Percentiles rank a stretch among this genome's conserved stretches.
Evolutionary conservation across 2,888 invertebrate genomes (phyloP).

Genomic region (Dryadula phaetusa): DNA sequence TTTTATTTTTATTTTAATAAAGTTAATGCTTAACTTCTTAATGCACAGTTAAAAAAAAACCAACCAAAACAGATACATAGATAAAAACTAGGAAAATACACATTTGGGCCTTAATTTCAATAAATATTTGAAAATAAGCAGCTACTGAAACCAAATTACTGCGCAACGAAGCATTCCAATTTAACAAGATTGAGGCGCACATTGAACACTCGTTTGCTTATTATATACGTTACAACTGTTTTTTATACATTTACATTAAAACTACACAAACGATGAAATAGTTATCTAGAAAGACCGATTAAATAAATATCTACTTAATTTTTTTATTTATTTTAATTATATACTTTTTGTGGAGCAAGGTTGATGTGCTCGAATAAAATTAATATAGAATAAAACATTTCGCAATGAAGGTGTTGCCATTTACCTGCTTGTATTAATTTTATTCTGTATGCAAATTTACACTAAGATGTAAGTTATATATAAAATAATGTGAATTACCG

Average conservation of each 20-base stretch:
- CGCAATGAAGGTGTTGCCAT: constrained; percentile 60
- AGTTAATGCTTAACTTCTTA: too few species aligned
- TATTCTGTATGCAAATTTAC: background rate
- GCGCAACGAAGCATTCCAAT: background rate
- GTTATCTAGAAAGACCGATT: constrained; percentile 41
- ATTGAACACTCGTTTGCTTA: background rate
- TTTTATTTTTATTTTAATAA: too few species aligned
- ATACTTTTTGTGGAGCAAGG: constrained; percentile 77
- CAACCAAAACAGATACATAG: too few species aligned
- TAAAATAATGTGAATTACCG: too few species aligned
- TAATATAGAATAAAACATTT: constrained; percentile 75
- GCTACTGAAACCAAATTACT: too few species aligned
- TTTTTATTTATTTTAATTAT: constrained; percentile 66
- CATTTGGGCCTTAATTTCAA: too few species aligned
- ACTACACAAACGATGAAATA: constrained; percentile 10
- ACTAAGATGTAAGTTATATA: background rate
- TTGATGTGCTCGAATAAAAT: constrained; percentile 72
- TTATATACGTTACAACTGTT: background rate
- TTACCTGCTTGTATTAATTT: background rate
- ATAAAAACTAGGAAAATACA: too few species aligned
- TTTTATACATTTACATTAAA: background rate
- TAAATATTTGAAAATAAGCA: too few species aligned
- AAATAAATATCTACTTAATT: constrained; percentile 36
- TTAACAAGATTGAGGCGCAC: background rate
- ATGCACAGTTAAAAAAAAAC: too few species aligned